Evolutionary conservation across 2,113 vertebrate genomes (phyloP).

Genomic region (Pyxicephalus adspersus): DNA sequence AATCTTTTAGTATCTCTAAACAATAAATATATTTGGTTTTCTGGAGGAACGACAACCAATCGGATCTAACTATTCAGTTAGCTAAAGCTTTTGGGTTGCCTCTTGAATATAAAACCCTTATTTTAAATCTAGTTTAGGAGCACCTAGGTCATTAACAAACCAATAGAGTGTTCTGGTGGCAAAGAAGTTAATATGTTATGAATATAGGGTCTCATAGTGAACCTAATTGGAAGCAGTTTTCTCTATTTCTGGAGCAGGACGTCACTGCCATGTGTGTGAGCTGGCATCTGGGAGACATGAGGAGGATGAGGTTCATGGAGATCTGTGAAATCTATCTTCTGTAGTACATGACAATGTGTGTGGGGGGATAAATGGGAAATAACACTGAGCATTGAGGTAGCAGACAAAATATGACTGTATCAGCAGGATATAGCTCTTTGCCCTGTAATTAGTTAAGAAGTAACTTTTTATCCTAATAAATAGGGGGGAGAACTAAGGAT

Average conservation of each 20-base stretch:
- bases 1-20: no score
- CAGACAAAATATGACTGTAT: no score
- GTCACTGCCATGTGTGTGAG: slow-evolving; percentile 27
- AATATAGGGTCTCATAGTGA: neutral
- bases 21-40: no score
- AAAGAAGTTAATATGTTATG: slow-evolving; percentile 23
- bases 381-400: no score
- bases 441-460: no score
- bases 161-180: neutral
- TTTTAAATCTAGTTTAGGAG: neutral
- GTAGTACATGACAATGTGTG: neutral
- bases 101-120: neutral
- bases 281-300: slow-evolving; percentile 1
- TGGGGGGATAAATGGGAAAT: no score
- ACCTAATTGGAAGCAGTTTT: slow-evolving; percentile 46
- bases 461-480: no score
- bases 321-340: neutral
- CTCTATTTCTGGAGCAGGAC: slow-evolving; percentile 28
- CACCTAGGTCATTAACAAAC: neutral
- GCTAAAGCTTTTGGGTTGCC: no score
- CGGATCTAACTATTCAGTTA: no score
- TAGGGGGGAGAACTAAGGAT: no score
- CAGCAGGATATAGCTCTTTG: no score
- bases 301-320: neutral
- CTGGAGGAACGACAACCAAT: no score